Evolutionary conservation across 1,140 invertebrate species (phyloP).

Genomic region (Tetragonula clypearis): DNA sequence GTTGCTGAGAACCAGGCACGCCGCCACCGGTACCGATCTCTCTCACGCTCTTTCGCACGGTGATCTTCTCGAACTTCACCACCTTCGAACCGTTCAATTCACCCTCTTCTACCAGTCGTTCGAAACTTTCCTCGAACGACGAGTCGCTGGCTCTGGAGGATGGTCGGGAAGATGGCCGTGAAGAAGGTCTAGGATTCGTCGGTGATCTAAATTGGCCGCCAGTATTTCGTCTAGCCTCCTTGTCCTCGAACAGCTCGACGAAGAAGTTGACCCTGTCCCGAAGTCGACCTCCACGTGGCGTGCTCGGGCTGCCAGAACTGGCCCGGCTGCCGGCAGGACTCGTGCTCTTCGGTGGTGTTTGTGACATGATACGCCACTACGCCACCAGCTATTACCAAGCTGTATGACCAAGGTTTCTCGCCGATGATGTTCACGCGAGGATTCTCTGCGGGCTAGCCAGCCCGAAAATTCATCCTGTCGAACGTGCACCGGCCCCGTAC

Average conservation of each 20-base stretch:
- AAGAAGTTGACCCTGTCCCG: constrained; percentile 81
- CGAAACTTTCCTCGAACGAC: constrained; percentile 83
- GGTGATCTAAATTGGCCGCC: constrained; percentile 52
- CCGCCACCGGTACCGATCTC: constrained; percentile 71
- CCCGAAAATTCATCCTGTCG: constrained; percentile 23
- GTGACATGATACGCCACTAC: constrained; percentile 23
- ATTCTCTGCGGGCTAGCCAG: background rate
- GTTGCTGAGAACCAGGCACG: constrained; percentile 16
- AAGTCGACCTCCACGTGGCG: constrained; percentile 82
- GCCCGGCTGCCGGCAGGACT: constrained; percentile 51
- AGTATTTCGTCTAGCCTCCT: constrained; percentile 6
- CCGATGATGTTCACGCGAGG: background rate
- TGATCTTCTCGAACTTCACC: constrained; percentile 87
- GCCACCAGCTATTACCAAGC: background rate
- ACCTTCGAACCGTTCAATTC: constrained; percentile 84
- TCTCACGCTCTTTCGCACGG: constrained; percentile 82
- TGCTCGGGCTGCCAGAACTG: constrained; percentile 62
- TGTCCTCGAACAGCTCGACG: constrained; percentile 72
- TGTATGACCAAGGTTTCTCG: background rate
- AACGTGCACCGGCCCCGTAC: background rate
- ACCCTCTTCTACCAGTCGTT: constrained; percentile 84
- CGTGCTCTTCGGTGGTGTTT: constrained; percentile 51
- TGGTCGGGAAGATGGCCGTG: background rate
- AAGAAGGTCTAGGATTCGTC: constrained; percentile 51
- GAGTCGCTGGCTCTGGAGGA: constrained; percentile 70